These are phyloP conservation scores for Heteractis magnifica DNA, from an alignment of 92 coral and sea anemone genomes.

Conservation along the genomic window DNA sequence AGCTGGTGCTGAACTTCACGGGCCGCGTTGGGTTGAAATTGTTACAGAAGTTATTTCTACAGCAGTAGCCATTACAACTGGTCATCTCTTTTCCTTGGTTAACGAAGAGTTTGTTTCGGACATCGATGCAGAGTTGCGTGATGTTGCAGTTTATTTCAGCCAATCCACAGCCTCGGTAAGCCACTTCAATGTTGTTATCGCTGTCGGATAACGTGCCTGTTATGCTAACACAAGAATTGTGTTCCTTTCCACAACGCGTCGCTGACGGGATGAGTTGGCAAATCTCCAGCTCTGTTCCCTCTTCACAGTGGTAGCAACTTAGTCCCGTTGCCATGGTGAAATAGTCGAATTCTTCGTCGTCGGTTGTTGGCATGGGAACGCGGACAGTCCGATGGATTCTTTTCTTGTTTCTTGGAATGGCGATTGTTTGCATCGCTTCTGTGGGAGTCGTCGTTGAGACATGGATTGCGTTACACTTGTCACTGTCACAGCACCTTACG, in stretches of 20 bases:
- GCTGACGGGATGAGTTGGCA: background rate
- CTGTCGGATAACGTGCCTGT: conserved; percentile 14
- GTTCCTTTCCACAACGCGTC: background rate
- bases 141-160: conserved; percentile 16
- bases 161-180: conserved; percentile 30
- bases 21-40: conserved; percentile 33
- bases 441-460: conserved; percentile 6
- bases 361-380: background rate
- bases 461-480: conserved; percentile 37
- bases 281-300: conserved; percentile 7
- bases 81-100: background rate
- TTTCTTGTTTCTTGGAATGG: background rate
- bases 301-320: conserved; percentile 8
- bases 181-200: background rate
- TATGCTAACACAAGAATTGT: conserved; percentile 23
- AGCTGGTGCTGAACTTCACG: background rate
- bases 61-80: conserved; percentile 30
- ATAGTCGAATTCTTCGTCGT: background rate
- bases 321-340: background rate
- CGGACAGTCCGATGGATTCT: background rate
- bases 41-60: conserved; percentile 23
- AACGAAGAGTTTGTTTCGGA: conserved; percentile 12
- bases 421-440: conserved; percentile 7
- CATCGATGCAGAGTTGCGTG: conserved; percentile 24
- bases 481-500: conserved; percentile 37